Evolutionary conservation across 2,113 vertebrate species (phyloP).

Genomic region (human): DNA sequence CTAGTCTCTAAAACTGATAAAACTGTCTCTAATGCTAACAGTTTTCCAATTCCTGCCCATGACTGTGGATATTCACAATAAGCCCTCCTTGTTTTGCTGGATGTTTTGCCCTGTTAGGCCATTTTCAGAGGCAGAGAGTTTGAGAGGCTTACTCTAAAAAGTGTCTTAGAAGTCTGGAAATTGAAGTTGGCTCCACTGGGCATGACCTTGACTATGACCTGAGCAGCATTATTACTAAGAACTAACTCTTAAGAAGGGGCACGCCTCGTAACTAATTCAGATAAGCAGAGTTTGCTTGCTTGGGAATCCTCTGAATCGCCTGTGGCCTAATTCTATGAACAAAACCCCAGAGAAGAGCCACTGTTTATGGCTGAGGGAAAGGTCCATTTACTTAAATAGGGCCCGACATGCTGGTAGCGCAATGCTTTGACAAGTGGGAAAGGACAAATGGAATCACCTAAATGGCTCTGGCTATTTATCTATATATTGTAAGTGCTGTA

Average conservation of each 20-base stretch:
- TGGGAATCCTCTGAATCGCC: slow-evolving; percentile 47
- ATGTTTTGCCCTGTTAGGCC: neutral
- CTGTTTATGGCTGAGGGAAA: neutral
- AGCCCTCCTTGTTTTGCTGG: neutral
- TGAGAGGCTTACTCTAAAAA: neutral
- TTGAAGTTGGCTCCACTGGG: neutral
- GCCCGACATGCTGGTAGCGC: neutral
- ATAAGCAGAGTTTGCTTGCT: slow-evolving; percentile 20
- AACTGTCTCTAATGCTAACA: neutral
- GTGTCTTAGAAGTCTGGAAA: neutral
- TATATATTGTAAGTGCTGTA: slow-evolving; percentile 46
- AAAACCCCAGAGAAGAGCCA: slow-evolving; percentile 38
- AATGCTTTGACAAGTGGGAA: slow-evolving; percentile 61
- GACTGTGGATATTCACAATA: neutral
- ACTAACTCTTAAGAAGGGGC: neutral
- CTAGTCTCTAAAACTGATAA: neutral
- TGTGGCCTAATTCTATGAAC: slow-evolving; percentile 39
- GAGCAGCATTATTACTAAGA: neutral
- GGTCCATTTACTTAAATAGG: slow-evolving; percentile 34
- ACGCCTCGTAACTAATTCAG: neutral
- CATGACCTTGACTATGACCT: neutral
- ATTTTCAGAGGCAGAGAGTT: neutral
- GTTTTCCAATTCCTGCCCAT: neutral
- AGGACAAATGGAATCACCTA: slow-evolving; percentile 61
- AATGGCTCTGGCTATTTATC: slow-evolving; percentile 63